Conservation (phyloP, 2,888 invertebrate species). For the Andrena dorsata region DNA sequence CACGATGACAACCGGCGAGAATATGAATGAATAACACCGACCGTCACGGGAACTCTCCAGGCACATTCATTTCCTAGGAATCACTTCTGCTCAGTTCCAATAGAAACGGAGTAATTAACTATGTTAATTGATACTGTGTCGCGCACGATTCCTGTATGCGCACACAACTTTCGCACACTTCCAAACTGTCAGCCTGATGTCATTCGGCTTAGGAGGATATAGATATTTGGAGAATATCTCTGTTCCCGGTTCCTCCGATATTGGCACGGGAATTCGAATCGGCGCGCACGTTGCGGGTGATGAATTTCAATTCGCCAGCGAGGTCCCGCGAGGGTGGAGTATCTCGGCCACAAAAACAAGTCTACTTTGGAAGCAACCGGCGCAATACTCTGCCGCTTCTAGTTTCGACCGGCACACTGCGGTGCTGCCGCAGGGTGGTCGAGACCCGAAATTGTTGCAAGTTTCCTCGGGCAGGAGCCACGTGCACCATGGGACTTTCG, state of each 20-base stretch:
- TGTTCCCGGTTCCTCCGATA: not conserved
- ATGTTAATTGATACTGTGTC: constrained; percentile 15
- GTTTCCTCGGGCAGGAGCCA: constrained; percentile 55
- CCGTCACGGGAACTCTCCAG: not conserved
- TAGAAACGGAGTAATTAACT: not conserved
- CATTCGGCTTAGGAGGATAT: too few relatives aligned
- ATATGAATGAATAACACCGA: constrained; percentile 8
- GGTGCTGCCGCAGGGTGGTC: constrained; percentile 77
- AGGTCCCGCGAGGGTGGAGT: constrained; percentile 48
- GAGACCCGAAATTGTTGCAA: constrained; percentile 73
- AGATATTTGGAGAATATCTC: too few relatives aligned
- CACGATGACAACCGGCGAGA: not conserved
- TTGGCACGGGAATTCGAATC: not conserved
- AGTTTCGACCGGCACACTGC: constrained; percentile 71
- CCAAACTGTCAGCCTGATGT: not conserved
- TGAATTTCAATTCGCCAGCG: constrained; percentile 18
- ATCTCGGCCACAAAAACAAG: constrained; percentile 52
- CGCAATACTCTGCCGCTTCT: constrained; percentile 59
- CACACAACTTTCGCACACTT: constrained; percentile 7
- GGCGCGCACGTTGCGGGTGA: not conserved
- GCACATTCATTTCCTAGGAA: constrained; percentile 11
- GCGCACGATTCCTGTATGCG: not conserved
- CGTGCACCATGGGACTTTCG: constrained; percentile 53
- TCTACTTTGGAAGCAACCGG: constrained; percentile 56
- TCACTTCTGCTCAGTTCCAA: constrained; percentile 14